These are phyloP conservation scores for Deroplatys truncata DNA, from an alignment of 2,888 invertebrate species.

Conservation along the genomic window DNA sequence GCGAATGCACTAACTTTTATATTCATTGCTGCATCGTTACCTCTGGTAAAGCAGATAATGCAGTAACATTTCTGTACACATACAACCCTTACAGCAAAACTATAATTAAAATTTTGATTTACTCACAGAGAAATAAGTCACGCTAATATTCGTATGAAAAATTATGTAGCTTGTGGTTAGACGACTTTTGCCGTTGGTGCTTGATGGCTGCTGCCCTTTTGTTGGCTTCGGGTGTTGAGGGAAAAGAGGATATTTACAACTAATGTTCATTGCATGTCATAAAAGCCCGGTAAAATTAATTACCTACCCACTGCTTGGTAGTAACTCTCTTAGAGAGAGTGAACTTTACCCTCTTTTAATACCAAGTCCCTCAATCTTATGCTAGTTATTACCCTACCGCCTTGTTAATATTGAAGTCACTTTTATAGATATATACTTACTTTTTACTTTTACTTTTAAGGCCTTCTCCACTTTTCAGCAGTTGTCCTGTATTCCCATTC, in stretches of 20 bases:
- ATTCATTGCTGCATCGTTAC: not conserved
- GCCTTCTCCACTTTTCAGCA: no score
- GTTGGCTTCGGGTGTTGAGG: not conserved
- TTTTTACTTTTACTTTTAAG: no score
- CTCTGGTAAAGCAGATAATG: not conserved
- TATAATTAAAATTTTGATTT: not conserved
- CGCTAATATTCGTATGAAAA: not conserved
- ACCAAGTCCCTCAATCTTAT: not conserved
- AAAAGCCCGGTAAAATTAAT: not conserved
- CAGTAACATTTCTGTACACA: not conserved
- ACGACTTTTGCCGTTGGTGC: not conserved
- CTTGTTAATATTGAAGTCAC: no score
- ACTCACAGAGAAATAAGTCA: not conserved
- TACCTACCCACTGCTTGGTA: not conserved
- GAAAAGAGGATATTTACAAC: not conserved
- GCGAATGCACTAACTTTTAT: not conserved
- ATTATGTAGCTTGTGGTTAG: not conserved
- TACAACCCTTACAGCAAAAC: not conserved
- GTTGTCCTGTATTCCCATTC: no score
- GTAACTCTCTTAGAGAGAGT: not conserved
- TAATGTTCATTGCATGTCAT: not conserved
- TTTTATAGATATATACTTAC: no score
- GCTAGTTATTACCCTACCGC: no score
- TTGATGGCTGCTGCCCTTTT: not conserved
- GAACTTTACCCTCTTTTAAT: not conserved